These are phyloP conservation scores for Apocheima hispidaria DNA, from an alignment of 2,888 invertebrate species.

Conservation along the genomic window DNA sequence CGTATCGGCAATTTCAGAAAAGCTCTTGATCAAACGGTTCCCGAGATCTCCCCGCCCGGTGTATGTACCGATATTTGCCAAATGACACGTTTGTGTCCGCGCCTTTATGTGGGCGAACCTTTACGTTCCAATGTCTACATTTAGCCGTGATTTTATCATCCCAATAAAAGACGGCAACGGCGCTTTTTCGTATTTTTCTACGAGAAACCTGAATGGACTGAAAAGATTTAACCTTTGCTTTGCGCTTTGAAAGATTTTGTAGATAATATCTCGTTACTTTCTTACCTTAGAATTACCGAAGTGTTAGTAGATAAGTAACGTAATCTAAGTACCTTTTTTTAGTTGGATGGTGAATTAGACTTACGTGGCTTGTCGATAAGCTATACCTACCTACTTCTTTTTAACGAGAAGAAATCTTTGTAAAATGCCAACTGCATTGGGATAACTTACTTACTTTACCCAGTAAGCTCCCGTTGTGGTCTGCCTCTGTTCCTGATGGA, in stretches of 20 bases:
- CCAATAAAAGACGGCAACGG: slow-evolving; percentile 34
- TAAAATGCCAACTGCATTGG: too few relatives aligned
- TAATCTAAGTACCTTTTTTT: background rate
- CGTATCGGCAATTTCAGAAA: background rate
- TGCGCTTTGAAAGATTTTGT: slow-evolving; percentile 18
- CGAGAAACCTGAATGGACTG: slow-evolving; percentile 22
- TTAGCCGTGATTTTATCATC: slow-evolving; percentile 40
- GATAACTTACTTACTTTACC: too few relatives aligned
- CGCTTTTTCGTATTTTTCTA: slow-evolving; percentile 33
- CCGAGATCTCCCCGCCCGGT: background rate
- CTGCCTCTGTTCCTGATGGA: too few relatives aligned
- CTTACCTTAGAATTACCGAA: background rate
- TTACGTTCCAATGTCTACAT: slow-evolving; percentile 33
- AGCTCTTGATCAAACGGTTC: slow-evolving; percentile 33
- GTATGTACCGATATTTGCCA: slow-evolving; percentile 17
- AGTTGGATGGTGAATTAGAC: too few relatives aligned
- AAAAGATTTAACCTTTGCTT: slow-evolving; percentile 29
- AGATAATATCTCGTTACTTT: too few relatives aligned
- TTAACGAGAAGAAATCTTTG: too few relatives aligned
- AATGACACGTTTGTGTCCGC: slow-evolving; percentile 38
- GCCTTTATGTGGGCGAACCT: slow-evolving; percentile 27
- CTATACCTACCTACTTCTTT: too few relatives aligned
- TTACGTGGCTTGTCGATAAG: too few relatives aligned
- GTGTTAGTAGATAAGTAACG: background rate
- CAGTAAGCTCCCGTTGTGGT: too few relatives aligned